Conservation (phyloP, 2,888 invertebrate genomes). For the Philopedon plagiatum region DNA sequence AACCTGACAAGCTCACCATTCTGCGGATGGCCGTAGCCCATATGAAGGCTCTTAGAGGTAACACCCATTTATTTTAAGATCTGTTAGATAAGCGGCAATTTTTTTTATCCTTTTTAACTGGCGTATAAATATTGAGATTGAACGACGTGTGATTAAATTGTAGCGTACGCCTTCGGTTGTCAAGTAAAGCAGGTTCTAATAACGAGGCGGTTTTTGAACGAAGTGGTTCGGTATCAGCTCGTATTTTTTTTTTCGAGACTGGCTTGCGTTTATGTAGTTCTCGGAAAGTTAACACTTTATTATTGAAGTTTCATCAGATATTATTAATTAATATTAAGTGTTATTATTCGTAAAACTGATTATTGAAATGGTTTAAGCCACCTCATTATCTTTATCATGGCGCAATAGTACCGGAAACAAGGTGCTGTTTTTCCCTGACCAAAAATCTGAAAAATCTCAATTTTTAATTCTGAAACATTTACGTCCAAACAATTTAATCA, state of each 20-base stretch:
- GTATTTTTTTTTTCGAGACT: not conserved
- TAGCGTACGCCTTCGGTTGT: constrained; percentile 34
- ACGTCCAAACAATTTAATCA: too few species aligned
- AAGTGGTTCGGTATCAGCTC: constrained; percentile 15
- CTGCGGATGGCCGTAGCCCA: constrained; percentile 99
- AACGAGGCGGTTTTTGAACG: constrained; percentile 25
- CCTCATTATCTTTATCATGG: too few species aligned
- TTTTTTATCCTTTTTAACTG: constrained; percentile 39
- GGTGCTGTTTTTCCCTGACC: too few species aligned
- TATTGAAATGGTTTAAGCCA: too few species aligned
- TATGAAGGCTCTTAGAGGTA: constrained; percentile 97
- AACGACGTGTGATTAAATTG: constrained; percentile 41
- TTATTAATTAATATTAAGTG: too few species aligned
- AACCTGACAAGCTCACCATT: constrained; percentile 99
- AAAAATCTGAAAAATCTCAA: too few species aligned
- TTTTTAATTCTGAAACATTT: too few species aligned
- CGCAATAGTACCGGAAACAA: too few species aligned
- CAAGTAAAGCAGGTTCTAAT: constrained; percentile 34
- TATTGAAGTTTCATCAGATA: too few species aligned
- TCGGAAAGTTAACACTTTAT: not conserved
- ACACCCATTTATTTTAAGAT: constrained; percentile 53
- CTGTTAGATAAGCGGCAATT: constrained; percentile 29
- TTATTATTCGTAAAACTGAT: too few species aligned
- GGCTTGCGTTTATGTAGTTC: not conserved
- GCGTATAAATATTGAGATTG: constrained; percentile 41